Percentiles rank a stretch among this genome's conserved stretches.
phyloP scores from a whole-genome alignment of 2,797 vertebrate genomes.

The Phataginus tricuspis region DNA sequence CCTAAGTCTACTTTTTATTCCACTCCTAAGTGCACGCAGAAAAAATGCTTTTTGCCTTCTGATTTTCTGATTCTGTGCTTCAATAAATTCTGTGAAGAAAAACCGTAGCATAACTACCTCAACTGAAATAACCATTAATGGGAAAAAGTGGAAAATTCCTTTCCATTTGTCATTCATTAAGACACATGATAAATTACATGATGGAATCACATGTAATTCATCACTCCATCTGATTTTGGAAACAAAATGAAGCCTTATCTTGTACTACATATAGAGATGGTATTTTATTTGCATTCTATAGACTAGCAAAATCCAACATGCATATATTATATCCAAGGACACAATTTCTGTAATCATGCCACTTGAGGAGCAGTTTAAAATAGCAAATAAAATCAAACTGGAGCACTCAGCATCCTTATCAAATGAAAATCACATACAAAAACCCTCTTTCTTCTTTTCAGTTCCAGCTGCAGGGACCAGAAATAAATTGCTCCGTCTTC shows the following conservation, averaged over 20 bases:
- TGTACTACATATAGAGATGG: conserved; percentile 45
- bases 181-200: conserved; percentile 48
- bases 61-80: conserved; percentile 47
- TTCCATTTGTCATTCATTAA: conserved; percentile 67
- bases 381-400: conserved; percentile 78
- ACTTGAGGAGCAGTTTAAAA: conserved; percentile 78
- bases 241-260: conserved; percentile 62
- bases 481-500: conserved; percentile 89
- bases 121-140: neutral
- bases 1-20: neutral
- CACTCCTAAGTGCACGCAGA: no score
- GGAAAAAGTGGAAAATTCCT: neutral
- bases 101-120: neutral
- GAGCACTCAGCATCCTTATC: conserved; percentile 75
- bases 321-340: conserved; percentile 75
- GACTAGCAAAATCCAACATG: conserved; percentile 57
- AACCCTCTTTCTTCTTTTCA: conserved; percentile 87
- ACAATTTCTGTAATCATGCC: conserved; percentile 78
- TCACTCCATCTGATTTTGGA: conserved; percentile 60
- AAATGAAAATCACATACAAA: conserved; percentile 89
- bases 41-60: neutral
- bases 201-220: conserved; percentile 57
- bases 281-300: conserved; percentile 62
- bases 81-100: conserved; percentile 24
- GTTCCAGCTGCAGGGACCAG: conserved; percentile 89